Evolutionary conservation across 2,888 invertebrate species (phyloP).

Genomic region (Cephus nigrinus): DNA sequence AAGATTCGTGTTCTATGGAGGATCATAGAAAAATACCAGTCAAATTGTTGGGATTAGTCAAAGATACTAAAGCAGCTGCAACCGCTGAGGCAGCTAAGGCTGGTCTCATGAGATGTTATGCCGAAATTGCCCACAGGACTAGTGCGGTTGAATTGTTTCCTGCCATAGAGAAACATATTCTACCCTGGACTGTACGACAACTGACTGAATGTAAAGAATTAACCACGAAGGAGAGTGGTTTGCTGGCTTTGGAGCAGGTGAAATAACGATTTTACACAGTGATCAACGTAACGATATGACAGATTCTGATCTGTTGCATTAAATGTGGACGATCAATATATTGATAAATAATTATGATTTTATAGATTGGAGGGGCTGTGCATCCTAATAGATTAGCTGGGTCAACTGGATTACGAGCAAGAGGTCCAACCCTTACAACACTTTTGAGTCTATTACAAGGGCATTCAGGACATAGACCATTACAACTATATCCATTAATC

Average conservation of each 20-base stretch:
- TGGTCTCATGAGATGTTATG: constrained; percentile 51
- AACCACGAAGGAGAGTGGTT: constrained; percentile 50
- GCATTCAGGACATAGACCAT: constrained; percentile 50
- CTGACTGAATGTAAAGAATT: constrained; percentile 52
- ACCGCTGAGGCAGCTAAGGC: constrained; percentile 54
- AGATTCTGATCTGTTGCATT: neutral
- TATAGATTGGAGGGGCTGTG: constrained; percentile 48
- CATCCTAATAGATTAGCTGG: constrained; percentile 46
- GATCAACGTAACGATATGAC: neutral
- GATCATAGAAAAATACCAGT: constrained; percentile 51
- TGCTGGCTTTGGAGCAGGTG: constrained; percentile 55
- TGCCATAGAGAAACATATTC: constrained; percentile 41
- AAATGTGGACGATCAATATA: neutral
- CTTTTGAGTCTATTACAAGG: constrained; percentile 50
- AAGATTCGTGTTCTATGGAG: constrained; percentile 47
- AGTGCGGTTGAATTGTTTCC: constrained; percentile 34
- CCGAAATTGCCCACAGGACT: constrained; percentile 48
- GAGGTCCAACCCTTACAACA: constrained; percentile 47
- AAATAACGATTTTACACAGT: neutral
- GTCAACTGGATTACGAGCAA: constrained; percentile 43
- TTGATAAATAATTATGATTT: constrained; percentile 3
- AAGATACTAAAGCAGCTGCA: constrained; percentile 53
- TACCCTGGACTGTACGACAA: constrained; percentile 55
- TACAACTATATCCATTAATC: constrained; percentile 53
- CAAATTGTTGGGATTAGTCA: constrained; percentile 52